Evolutionary conservation across 1,140 invertebrate species (phyloP), one percentile per base, ranked within the genome.

Genomic region (Drosophila sp.): DNA sequence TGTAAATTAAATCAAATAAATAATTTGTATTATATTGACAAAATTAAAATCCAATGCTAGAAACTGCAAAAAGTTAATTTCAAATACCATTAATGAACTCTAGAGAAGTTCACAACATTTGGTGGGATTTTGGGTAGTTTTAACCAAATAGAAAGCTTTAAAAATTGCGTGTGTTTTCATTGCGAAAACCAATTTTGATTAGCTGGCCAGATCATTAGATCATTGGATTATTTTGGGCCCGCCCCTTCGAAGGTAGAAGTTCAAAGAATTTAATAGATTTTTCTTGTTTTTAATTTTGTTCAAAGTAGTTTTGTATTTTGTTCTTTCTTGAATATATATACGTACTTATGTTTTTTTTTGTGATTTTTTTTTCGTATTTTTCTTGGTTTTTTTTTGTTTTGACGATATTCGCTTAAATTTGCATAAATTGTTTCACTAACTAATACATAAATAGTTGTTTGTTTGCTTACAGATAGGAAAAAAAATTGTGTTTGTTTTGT

Each of bases 381-480:
- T 70, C 54, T 44, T 61, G 60, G 79, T 64, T 80, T 66, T 70
- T 74, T 70, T 85, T 77, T 80, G 2, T 78, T 78, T 57, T 72
- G 30, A 58, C 63, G 70, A 86, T 87, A 79, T 64, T 80, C 70
- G 68, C 32, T 56, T 64, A 67, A 40, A 87, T 79, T 86, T 86
- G 71, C 69, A 86, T 87, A 83, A 80, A 77, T 83, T 77, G 69
- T 61, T 77, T 83, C 38, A 78, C 84, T 87, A 87, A 87, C 84
- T 89, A 87, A 89, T 87, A 87, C 74, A 87, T 86, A 89, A 75
- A 89, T 78, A 74, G 70, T 67, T 74, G 72, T 85, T 69, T 54
- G 72, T 62, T 76, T 69, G 65, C 76, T 76, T 72, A 79, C 17
- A 69, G 38, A 60, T 50, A 74, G 63, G 30, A 44, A 32, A 40